Conservation (phyloP, 2,797 vertebrate species). For the Chelonia mydas region DNA sequence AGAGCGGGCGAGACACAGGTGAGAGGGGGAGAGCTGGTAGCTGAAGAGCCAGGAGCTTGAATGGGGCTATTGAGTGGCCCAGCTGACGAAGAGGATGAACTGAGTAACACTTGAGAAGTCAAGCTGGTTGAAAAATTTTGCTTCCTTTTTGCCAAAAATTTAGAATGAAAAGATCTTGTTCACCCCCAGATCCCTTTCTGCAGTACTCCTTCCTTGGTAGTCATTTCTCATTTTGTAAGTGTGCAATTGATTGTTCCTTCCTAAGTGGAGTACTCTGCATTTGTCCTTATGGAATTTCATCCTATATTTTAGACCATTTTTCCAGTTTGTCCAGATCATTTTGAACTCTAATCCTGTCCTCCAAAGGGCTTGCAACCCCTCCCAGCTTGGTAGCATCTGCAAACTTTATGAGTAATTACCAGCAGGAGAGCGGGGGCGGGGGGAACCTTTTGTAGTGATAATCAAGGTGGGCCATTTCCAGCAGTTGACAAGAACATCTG, state of each 20-base stretch:
- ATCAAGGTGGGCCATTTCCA: no score
- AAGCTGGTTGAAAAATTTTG: rapidly evolving
- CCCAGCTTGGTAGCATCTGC: background rate
- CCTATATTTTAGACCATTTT: background rate
- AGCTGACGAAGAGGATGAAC: rapidly evolving
- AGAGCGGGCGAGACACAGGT: rapidly evolving
- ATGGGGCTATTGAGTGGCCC: background rate
- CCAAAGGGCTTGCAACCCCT: background rate
- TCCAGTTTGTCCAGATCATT: background rate
- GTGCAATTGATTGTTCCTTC: background rate
- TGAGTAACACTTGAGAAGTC: background rate
- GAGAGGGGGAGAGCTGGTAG: background rate
- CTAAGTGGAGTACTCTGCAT: background rate
- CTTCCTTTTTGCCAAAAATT: background rate
- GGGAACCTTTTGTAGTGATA: no score
- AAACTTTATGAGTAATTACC: background rate
- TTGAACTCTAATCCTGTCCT: background rate
- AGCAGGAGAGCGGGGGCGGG: no score
- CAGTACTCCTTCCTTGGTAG: background rate
- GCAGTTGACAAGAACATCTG: no score
- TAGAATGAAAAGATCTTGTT: background rate
- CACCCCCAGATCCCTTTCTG: background rate
- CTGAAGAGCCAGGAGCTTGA: rapidly evolving
- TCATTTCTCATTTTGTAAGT: background rate
- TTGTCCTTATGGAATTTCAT: background rate